Evolutionary conservation across 2,888 invertebrate species (phyloP).

Genomic region (Papilio gigon): DNA sequence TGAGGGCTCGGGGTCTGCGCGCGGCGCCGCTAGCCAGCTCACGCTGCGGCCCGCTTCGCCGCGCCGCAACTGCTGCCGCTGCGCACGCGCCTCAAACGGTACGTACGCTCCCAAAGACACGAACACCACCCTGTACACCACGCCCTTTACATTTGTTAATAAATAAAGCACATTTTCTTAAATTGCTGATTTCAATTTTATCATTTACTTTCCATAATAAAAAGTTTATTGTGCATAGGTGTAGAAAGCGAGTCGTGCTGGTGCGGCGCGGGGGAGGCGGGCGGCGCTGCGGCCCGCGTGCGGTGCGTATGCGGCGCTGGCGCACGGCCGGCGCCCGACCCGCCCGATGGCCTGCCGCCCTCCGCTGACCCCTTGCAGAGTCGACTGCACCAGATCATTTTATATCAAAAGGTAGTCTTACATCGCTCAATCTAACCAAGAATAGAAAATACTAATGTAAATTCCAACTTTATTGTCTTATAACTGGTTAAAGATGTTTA

Average conservation of each 20-base stretch:
- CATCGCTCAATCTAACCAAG: too few relatives aligned
- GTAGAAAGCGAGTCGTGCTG: slow-evolving; percentile 48
- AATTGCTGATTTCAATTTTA: background rate
- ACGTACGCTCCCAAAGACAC: slow-evolving; percentile 13
- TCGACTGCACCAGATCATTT: slow-evolving; percentile 90
- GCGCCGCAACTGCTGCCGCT: slow-evolving; percentile 57
- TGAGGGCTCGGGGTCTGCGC: slow-evolving; percentile 55
- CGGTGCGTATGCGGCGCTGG: slow-evolving; percentile 50
- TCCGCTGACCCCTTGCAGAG: slow-evolving; percentile 88
- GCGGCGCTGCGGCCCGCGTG: slow-evolving; percentile 46
- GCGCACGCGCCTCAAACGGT: slow-evolving; percentile 50
- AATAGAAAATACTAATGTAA: background rate
- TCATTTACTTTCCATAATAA: background rate
- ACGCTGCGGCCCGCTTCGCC: slow-evolving; percentile 76
- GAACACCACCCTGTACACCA: background rate
- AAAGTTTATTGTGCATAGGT: slow-evolving; percentile 41
- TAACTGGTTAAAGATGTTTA: too few relatives aligned
- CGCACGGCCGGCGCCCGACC: slow-evolving; percentile 65
- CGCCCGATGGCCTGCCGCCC: slow-evolving; percentile 88
- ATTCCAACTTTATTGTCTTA: too few relatives aligned
- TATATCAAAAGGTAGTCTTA: slow-evolving; percentile 86
- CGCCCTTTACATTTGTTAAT: background rate
- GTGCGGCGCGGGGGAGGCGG: slow-evolving; percentile 54
- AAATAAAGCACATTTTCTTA: too few relatives aligned
- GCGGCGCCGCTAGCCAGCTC: slow-evolving; percentile 63